phyloP scores from a whole-genome alignment of 1,140 invertebrate species.

The Camponotus vicinus region DNA sequence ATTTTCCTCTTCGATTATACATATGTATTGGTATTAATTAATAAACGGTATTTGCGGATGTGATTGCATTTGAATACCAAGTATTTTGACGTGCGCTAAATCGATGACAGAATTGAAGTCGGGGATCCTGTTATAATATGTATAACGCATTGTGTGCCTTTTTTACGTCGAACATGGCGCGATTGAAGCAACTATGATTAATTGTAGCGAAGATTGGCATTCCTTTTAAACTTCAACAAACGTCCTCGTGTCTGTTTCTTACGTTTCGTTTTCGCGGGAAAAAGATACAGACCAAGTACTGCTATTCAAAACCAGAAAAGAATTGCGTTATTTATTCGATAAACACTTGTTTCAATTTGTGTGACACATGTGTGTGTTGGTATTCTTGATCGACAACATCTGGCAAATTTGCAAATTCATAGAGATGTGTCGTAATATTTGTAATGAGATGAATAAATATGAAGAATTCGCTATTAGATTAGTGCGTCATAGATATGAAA shows the following conservation, averaged over 20 bases:
- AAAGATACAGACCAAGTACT: background rate
- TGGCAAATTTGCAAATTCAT: conserved; percentile 35
- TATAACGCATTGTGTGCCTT: conserved; percentile 26
- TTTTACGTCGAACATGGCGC: conserved; percentile 33
- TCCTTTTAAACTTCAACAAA: background rate
- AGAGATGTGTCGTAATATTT: conserved; percentile 1
- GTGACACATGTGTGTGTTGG: background rate
- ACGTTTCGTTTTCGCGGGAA: conserved; percentile 24
- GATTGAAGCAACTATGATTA: conserved; percentile 14
- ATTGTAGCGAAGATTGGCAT: background rate
- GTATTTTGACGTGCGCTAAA: background rate
- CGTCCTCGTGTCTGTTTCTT: background rate
- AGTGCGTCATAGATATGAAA: conserved; percentile 39
- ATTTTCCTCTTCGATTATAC: too few species aligned
- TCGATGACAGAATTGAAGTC: background rate
- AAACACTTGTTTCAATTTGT: conserved; percentile 13
- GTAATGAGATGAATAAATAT: conserved; percentile 8
- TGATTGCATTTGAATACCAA: background rate
- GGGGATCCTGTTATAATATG: conserved; percentile 29
- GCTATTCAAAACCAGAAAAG: background rate
- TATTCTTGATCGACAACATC: background rate
- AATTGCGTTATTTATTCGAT: conserved; percentile 11
- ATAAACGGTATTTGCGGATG: too few species aligned
- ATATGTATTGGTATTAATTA: too few species aligned
- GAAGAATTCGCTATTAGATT: conserved; percentile 48